phyloP scores from a whole-genome alignment of 2,113 vertebrate genomes.

The Leucopsar rothschildi region DNA sequence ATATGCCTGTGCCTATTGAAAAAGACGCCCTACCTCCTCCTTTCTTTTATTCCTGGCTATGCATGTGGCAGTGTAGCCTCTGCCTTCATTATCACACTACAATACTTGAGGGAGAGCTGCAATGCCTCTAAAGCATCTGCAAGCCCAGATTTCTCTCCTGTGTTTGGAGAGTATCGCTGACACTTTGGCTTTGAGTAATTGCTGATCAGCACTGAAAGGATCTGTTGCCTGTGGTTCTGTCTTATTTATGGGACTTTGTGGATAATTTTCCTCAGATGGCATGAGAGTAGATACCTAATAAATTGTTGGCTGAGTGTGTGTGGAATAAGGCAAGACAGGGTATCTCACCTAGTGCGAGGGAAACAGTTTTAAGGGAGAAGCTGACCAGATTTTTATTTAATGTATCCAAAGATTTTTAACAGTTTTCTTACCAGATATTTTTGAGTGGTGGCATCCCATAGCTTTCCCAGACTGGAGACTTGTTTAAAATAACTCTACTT shows the following conservation, averaged over 20 bases:
- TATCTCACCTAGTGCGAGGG: not conserved
- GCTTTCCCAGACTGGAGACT: not conserved
- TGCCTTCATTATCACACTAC: not conserved
- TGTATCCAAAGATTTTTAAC: not conserved
- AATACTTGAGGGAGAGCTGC: not conserved
- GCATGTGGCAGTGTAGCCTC: not conserved
- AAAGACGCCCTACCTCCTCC: not conserved
- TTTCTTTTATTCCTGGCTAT: not conserved
- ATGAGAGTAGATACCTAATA: not conserved
- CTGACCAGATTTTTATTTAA: not conserved
- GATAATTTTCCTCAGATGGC: not conserved
- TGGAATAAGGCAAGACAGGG: not conserved
- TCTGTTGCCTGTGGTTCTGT: not conserved
- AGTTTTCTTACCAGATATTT: not conserved
- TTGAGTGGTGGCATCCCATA: not conserved
- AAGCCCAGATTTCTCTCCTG: conserved; percentile 4
- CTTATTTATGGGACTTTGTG: not conserved
- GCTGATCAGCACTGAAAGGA: not conserved
- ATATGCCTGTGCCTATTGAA: not conserved
- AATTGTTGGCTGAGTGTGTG: not conserved
- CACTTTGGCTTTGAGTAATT: conserved; percentile 1
- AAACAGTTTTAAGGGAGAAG: not conserved
- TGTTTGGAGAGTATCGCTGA: not conserved
- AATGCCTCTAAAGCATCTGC: not conserved
- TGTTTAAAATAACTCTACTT: not conserved